Evolutionary conservation across 64 coral and sea anemone genomes (phyloP), one percentile per base, ranked within the genome.

Genomic region (Montipora capricornis): DNA sequence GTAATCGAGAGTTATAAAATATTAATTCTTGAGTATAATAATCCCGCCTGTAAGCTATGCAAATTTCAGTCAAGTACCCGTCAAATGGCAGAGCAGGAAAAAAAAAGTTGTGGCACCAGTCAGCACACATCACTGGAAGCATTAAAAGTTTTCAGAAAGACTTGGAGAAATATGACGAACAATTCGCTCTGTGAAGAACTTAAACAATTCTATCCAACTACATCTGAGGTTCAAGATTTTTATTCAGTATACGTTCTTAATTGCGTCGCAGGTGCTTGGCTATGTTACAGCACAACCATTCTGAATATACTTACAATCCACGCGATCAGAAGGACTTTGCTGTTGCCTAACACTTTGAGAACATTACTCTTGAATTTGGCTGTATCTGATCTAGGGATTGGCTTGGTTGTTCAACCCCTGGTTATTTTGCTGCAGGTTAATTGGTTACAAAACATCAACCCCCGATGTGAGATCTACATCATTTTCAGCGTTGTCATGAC

Each of bases 241-340:
- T 66, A 47, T 50, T 12, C 66, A 44, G 12, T 64, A 12, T 73
- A 86, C 64, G 20, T 86, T 14, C 44, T 19, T 51, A 86, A 86
- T 44, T 86, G 82, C 12, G 82, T 71, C 8, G 50, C 71, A 8
- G 68, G 20, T 7, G 45, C 17, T 20, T 73, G 37, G 0, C 47
- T 73, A 4, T 86, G 61, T 22, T 49, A 86, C 13, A 86, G 10
- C 45, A 68, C 66, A 13, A 20, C 71, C 8, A 50, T 73, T 66
- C 5, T 86, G 66, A 86, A 86, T n/a, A 24, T 73, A 71, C 10
- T 50, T n/a, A 70, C 82, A 49, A 86, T 86, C 45, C n/a, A 86
- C 19, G 66, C 66, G 14, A 86, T 86, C 49, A 71, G 15, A 17
- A 86, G 71, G 16, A 71, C 82, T n/a, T 70, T 45, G 10, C 71